Conservation (phyloP, 2,113 vertebrate genomes). For the chimpanzee (Pan troglodytes) region NHGRI_mPanTro3-v2.1_pri NC_072408.2:32409501-32410000, state of each 20-base stretch:
- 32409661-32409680: background rate
- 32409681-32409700: background rate
- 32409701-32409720: background rate
- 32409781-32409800: background rate
- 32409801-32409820: background rate
- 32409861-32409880: background rate
- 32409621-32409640: background rate
- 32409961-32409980: slow-evolving; percentile 91
- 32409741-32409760: background rate
- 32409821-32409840: background rate
- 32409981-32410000: slow-evolving; percentile 98
- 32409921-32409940: background rate
- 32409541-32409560: background rate
- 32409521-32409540: background rate
- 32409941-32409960: slow-evolving; percentile 49
- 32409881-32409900: background rate
- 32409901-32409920: background rate
- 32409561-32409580: background rate
- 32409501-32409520: background rate
- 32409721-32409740: background rate
- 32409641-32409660: background rate
- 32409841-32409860: background rate
- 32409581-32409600: background rate
- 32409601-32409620: no score
- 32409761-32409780: background rate